Evolutionary conservation across 2,888 invertebrate species (phyloP), one percentile per base, ranked within the genome.

Genomic region (Steromphala cineraria): DNA sequence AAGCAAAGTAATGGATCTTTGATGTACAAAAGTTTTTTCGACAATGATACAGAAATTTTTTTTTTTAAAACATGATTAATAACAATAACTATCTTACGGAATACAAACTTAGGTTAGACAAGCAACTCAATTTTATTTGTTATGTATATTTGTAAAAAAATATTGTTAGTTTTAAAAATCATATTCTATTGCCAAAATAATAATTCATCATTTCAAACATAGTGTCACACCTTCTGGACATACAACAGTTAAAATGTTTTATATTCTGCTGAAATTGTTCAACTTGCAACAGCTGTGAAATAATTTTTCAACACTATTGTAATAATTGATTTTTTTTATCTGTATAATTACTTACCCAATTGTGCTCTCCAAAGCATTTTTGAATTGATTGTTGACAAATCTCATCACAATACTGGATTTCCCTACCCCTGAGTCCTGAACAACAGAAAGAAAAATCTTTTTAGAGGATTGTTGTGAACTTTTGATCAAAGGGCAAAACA

Each of bases 351-450:
- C 85, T 85, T 87, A 94, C 93, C 94, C 94, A 75, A 94, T 94
- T 7, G 94, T 94, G 78, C 90, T 92, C 79, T 93, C 94, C 77
- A 92, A 84, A n/a, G 89, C 87, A 55, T 91, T 87, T 80, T 90
- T 92, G 84, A 93, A 94, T n/a, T 92, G 91, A 80, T 94, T 93
- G 74, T 91, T 90, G 3, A 94, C 94, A 89, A 94, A 94, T 36
- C 94, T 86, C 85, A 93, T 90, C 8, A 93, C 94, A 84, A 94
- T 91, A 82, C 94, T 93, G 3, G 94, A 93, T 86, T 94, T 94
- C 4, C 94, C 94, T 67, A 94, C 94, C 81, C 93, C 93, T 19
- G 93, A 92, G 75, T 94, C 94, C 94, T 94, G 84, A 67, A 82
- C 13, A 46, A 46, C 1, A 46, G 46, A 5, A 46, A 46, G 1